Percentiles rank a stretch among this genome's conserved stretches.
These are phyloP conservation scores for Drosophila atripex DNA, from an alignment of 2,888 invertebrate genomes.

Conservation along the genomic window DNA sequence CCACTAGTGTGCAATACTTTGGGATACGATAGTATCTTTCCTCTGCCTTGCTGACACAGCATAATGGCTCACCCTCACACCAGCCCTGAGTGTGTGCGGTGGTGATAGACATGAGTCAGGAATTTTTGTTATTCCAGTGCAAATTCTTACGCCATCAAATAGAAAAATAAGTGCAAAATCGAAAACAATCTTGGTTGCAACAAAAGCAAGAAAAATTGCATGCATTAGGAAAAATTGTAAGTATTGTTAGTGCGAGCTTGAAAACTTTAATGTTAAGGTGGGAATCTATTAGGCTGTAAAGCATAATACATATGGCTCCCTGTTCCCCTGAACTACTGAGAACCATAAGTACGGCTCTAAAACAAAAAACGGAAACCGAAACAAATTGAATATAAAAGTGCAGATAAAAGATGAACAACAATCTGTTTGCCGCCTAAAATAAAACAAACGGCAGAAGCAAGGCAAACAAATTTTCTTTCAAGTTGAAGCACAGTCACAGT, in stretches of 20 bases:
- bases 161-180: conserved; percentile 29
- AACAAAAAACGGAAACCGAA: not conserved
- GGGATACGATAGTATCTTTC: conserved; percentile 23
- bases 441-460: conserved; percentile 38
- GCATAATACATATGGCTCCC: too few relatives aligned
- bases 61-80: conserved; percentile 38
- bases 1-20: conserved; percentile 17
- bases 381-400: conserved; percentile 63
- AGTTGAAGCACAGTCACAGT: conserved; percentile 45
- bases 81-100: not conserved
- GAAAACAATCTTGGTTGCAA: conserved; percentile 15
- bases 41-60: conserved; percentile 60
- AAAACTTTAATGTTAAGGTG: not conserved
- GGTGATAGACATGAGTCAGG: conserved; percentile 25
- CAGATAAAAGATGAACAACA: conserved; percentile 49
- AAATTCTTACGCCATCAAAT: conserved; percentile 33
- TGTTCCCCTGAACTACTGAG: too few relatives aligned
- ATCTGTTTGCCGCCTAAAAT: conserved; percentile 58
- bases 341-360: not conserved
- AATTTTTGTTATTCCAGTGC: conserved; percentile 38
- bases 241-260: not conserved
- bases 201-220: too few relatives aligned
- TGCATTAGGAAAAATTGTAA: too few relatives aligned
- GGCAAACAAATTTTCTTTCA: conserved; percentile 75
- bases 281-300: too few relatives aligned